These are phyloP conservation scores for Oryzias dopingdopingensis DNA, from an alignment of 2,797 vertebrate species.

Conservation along the genomic window DNA sequence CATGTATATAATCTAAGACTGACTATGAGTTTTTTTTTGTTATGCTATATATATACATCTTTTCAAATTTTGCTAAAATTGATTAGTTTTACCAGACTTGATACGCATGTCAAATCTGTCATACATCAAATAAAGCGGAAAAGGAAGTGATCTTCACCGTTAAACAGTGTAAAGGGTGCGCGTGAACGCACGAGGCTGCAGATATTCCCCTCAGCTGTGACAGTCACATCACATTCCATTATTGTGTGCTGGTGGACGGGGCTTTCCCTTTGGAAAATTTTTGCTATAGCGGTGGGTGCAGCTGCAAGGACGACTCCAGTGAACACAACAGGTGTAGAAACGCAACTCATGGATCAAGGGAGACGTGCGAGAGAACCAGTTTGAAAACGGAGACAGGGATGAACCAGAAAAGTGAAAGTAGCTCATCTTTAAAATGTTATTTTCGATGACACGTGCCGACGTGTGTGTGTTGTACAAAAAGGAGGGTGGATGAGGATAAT, in stretches of 20 bases:
- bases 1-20: too few species aligned
- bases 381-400: conserved; percentile 39
- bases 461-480: conserved; percentile 37
- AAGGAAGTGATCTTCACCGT: conserved; percentile 34
- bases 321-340: conserved; percentile 49
- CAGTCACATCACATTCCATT: conserved; percentile 66
- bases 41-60: too few species aligned
- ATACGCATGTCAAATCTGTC: conserved; percentile 17
- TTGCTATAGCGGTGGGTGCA: conserved; percentile 48
- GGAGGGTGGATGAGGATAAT: conserved; percentile 68
- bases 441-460: conserved; percentile 58
- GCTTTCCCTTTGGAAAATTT: conserved; percentile 57
- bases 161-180: conserved; percentile 31
- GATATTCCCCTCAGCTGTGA: conserved; percentile 65
- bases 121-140: conserved; percentile 26
- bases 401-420: conserved; percentile 52
- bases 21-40: too few species aligned
- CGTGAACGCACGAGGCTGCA: conserved; percentile 40
- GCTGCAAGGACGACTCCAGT: conserved; percentile 23
- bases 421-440: conserved; percentile 71
- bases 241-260: conserved; percentile 58
- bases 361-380: conserved; percentile 20
- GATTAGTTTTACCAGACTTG: conserved; percentile 5
- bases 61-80: too few species aligned
- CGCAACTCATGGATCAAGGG: conserved; percentile 37